Base-by-base conservation (phyloP, 2,888 invertebrate genomes). In the Xanthostigma xanthostigma region DNA sequence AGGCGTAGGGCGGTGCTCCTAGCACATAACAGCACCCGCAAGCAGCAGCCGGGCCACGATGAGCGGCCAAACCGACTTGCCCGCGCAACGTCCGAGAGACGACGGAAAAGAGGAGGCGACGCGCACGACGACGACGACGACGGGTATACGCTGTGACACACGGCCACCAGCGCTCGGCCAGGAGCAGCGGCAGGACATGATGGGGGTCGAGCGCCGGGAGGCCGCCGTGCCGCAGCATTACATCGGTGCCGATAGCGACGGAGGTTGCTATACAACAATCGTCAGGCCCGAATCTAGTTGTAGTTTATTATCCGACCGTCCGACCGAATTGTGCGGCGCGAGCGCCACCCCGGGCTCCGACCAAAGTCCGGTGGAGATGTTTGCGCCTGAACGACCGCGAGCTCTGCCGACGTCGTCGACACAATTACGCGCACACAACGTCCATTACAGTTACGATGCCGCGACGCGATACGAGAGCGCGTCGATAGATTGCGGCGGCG, bases 91-190 rank as follows among this genome's bases (percentile, higher is more conserved):
- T 38, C 13, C 38, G 38, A 41, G 35, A 41, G 40, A 35, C 40
- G 46, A 46, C 41, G 46, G 36, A 35, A 46, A 41, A 17, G 36
- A 37, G 46, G 34, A 44, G 14, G 36, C 9, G 14, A 17, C 37
- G 36, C 36, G 36, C 36, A 14, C 9, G 8, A 14, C 8, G 39
- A 14, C 39, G 39, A 39, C 39, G 12, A 10, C 39, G 39, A 39
- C 17, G 17, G 72, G 71, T 68, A 78, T 79, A 68, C 80, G 80
- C 72, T 78, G 80, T 68, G 86, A 27, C 27, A 27, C 86, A 65
- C 75, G 87, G 74, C 88, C 88, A 70, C 87, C 87, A 62, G 85
- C 87, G 65, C 81, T 84, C 62, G 87, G 86, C 74, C 77, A 80
- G 73, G 80, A 81, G 65, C 72, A 72, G 27, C 27, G 27, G 6